Evolutionary conservation across 1,140 invertebrate species (phyloP).

Genomic region (Laupala kohalensis): DNA sequence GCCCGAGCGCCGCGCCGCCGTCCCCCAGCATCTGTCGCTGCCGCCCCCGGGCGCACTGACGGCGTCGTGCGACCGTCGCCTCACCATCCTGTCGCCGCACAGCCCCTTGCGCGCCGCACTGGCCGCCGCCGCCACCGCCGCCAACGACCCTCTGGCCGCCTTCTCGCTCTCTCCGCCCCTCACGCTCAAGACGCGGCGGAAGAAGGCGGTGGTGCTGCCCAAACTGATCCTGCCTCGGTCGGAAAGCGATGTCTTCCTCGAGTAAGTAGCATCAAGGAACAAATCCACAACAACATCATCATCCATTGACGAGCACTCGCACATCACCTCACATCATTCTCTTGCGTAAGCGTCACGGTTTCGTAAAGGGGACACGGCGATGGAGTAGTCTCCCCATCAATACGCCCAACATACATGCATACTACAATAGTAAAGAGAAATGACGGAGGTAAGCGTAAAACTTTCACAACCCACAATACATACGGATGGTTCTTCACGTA

Average conservation of each 20-base stretch:
- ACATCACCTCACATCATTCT: too few relatives aligned
- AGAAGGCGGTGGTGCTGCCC: conserved; percentile 58
- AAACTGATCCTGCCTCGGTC: conserved; percentile 57
- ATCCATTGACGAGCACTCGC: too few relatives aligned
- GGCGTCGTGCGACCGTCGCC: conserved; percentile 38
- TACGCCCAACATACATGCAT: too few relatives aligned
- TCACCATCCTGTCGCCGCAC: conserved; percentile 61
- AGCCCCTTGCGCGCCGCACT: conserved; percentile 41
- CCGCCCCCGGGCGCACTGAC: conserved; percentile 42
- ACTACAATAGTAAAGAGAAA: too few relatives aligned
- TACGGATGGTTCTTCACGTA: too few relatives aligned
- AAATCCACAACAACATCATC: too few relatives aligned
- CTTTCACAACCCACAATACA: too few relatives aligned
- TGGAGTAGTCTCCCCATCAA: too few relatives aligned
- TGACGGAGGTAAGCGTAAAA: too few relatives aligned
- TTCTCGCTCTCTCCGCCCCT: conserved; percentile 33
- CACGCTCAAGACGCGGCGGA: conserved; percentile 44
- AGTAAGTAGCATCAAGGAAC: conserved; percentile 43
- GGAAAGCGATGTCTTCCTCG: conserved; percentile 47
- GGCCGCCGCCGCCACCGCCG: conserved; percentile 38
- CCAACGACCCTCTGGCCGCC: conserved; percentile 28
- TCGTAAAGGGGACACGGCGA: not conserved
- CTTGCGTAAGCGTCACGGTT: too few relatives aligned
- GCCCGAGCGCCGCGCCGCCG: conserved; percentile 34
- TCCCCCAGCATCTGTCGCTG: conserved; percentile 52